Evolutionary conservation across 2,113 vertebrate species (phyloP).

Genomic region (Lycocorax pyrrhopterus): DNA sequence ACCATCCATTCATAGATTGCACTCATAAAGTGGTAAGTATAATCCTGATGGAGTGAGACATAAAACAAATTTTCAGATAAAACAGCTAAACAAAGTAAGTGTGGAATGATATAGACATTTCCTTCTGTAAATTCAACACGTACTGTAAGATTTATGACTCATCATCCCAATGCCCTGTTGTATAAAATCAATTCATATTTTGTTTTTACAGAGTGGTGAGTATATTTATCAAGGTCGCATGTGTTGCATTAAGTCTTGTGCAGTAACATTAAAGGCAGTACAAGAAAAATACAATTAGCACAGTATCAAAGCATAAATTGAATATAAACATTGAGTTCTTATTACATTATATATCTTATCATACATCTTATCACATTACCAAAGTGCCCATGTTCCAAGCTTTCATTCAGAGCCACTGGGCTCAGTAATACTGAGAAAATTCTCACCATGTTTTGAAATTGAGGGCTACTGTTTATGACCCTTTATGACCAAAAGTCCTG

Average conservation of each 20-base stretch:
- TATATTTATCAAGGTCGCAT: neutral
- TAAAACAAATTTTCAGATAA: neutral
- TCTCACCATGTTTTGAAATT: neutral
- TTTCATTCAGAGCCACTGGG: neutral
- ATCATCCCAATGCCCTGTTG: neutral
- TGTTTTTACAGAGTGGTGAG: neutral
- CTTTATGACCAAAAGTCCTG: neutral
- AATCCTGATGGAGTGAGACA: conserved; percentile 67
- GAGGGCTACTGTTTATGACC: neutral
- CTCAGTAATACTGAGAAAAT: neutral
- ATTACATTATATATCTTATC: no score
- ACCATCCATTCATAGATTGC: conserved; percentile 90
- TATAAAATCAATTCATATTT: neutral
- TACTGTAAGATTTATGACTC: neutral
- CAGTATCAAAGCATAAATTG: neutral
- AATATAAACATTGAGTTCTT: neutral
- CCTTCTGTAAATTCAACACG: neutral
- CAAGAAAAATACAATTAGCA: neutral
- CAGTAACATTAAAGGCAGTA: neutral
- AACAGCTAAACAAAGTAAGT: neutral
- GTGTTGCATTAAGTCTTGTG: neutral
- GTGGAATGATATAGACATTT: neutral
- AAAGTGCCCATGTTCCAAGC: neutral
- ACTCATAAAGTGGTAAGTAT: conserved; percentile 76
- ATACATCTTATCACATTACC: no score